Evolutionary conservation across 2,113 vertebrate species (phyloP).

Genomic region (Sisor rabdophorus): DNA sequence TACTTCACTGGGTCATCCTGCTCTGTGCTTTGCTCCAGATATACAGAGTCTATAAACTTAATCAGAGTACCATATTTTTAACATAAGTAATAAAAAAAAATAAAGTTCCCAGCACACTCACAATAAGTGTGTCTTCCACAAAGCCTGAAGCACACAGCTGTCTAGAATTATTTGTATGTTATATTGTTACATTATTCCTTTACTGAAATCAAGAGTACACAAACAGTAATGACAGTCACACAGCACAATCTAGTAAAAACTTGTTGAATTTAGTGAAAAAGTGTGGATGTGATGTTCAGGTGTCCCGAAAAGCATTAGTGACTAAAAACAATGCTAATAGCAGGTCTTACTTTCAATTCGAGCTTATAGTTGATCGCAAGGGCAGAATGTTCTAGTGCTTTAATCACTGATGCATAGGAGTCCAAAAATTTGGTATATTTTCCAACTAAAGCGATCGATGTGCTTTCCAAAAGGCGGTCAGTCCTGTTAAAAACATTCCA

Average conservation of each 20-base stretch:
- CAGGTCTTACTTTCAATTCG: constrained; percentile 81
- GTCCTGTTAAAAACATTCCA: constrained; percentile 68
- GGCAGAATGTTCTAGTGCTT: constrained; percentile 92
- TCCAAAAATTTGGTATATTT: constrained; percentile 97
- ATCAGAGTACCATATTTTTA: constrained; percentile 10
- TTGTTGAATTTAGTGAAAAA: no score
- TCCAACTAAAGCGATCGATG: constrained; percentile 89
- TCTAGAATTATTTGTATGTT: no score
- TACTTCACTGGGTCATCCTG: constrained; percentile 91
- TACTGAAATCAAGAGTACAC: no score
- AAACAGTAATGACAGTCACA: no score
- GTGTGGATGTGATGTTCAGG: no score
- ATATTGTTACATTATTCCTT: no score
- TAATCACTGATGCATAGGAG: constrained; percentile 95
- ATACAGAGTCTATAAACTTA: constrained; percentile 90
- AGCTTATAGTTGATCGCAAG: constrained; percentile 92
- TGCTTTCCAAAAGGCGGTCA: constrained; percentile 83
- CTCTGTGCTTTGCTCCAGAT: constrained; percentile 80
- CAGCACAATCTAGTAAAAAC: no score
- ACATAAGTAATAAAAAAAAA: background rate
- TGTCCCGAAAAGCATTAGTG: background rate
- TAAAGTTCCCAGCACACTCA: background rate
- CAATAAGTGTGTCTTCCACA: no score
- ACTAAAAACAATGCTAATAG: constrained; percentile 71
- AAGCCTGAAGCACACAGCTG: no score